These are phyloP conservation scores for Margaritifera margaritifera DNA, from an alignment of 2,888 invertebrate species.

Conservation along the genomic window DNA sequence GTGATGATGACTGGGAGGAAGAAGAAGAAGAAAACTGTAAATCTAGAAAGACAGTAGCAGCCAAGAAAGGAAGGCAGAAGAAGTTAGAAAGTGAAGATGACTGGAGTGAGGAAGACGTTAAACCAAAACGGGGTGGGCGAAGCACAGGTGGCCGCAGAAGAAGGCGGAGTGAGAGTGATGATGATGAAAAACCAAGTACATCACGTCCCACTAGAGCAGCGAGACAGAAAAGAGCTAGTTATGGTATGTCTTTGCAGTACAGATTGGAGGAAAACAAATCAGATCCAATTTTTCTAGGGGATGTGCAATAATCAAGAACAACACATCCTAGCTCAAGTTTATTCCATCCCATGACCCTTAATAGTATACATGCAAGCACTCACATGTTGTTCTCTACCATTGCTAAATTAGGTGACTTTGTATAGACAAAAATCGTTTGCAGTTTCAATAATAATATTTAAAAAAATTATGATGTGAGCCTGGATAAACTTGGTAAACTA, in stretches of 20 bases:
- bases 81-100: conserved; percentile 31
- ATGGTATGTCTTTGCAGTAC: conserved; percentile 39
- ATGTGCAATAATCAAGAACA: too few relatives aligned
- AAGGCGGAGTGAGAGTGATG: conserved; percentile 24
- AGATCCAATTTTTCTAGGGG: too few relatives aligned
- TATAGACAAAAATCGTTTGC: too few relatives aligned
- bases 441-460: too few relatives aligned
- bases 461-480: too few relatives aligned
- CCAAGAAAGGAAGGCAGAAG: conserved; percentile 8
- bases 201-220: conserved; percentile 53
- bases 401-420: too few relatives aligned
- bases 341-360: too few relatives aligned
- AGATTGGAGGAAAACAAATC: too few relatives aligned
- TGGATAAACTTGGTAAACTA: too few relatives aligned
- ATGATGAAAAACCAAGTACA: conserved; percentile 31
- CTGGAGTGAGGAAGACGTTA: conserved; percentile 35
- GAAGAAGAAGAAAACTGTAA: conserved; percentile 10
- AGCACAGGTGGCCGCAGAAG: conserved; percentile 2
- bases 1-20: conserved; percentile 16
- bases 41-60: background rate
- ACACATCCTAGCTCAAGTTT: too few relatives aligned
- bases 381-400: too few relatives aligned
- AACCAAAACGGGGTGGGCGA: conserved; percentile 13
- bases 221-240: conserved; percentile 55
- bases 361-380: too few relatives aligned